Evolutionary conservation across 2,113 vertebrate species (phyloP), one percentile per base, ranked within the genome.

Genomic region (Motacilla alba): DNA sequence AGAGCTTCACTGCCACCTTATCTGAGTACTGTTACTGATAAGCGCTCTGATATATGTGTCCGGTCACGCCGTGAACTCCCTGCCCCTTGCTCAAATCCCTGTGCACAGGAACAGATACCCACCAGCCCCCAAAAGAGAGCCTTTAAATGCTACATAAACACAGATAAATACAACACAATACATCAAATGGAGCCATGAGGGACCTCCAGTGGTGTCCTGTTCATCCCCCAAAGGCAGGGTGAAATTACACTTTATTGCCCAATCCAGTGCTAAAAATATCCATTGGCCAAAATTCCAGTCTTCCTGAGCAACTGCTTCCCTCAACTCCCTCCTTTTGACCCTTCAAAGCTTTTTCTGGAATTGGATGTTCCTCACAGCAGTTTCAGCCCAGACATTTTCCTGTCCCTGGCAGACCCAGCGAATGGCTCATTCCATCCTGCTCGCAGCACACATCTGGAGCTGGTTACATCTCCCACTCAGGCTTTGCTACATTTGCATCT

Each of bases 231-330:
- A 90, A 89, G 41, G 59, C 44, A 89, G 39, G 33, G 21, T 94
- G 52, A 89, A 74, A 87, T 93, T 93, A 56, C 76, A 68, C 39
- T 5, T 90, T 78, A 87, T 84, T 92, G 86, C 83, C 76, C 80
- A 78, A 41, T 4, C 2, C 49, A 3, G 52, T 30, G 46, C 76
- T 95, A 95, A 96, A 97, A 94, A 95, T 97, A 95, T 4, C 64
- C 47, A 12, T 4, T 28, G 52, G 44, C 80, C 3, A 4, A 90
- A 96, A 87, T 87, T 95, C 86, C 89, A 75, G 30, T 43, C 89
- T 75, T 93, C 80, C 91, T 41, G 83, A 79, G 56, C 68, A 87
- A 76, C 47, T 72, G 62, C 50, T 87, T 87, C 56, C 69, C 8
- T 9, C 0, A 0, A 5, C 68, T 83, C 79, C 47, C 70, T 86